phyloP scores from a whole-genome alignment of 2,888 invertebrate genomes.

The Hydroisotoma schaefferi region DNA sequence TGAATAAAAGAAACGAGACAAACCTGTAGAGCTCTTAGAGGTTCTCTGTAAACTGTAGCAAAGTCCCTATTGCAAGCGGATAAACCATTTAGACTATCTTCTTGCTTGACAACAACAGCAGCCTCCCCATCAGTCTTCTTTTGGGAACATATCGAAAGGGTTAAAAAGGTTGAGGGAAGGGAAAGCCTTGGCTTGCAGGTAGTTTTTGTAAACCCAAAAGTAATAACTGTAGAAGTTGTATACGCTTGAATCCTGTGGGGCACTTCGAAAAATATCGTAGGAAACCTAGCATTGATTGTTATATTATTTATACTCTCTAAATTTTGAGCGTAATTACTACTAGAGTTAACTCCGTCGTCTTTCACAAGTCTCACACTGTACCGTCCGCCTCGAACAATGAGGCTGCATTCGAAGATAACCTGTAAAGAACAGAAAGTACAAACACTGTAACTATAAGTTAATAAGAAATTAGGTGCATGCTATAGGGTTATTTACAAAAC shows the following conservation, averaged over 20 bases:
- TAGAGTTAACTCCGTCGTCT: neutral
- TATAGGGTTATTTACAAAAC: no score
- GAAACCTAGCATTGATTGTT: conserved; percentile 30
- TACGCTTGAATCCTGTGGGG: conserved; percentile 46
- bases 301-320: conserved; percentile 21
- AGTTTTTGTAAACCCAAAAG: conserved; percentile 42
- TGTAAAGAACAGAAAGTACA: conserved; percentile 13
- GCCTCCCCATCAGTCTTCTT: conserved; percentile 5
- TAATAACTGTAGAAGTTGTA: conserved; percentile 43
- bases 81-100: neutral
- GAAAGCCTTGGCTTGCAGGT: conserved; percentile 43
- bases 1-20: no score
- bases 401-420: conserved; percentile 64
- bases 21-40: conserved; percentile 44
- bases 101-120: conserved; percentile 18
- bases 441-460: no score
- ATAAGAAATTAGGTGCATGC: no score
- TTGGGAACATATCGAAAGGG: conserved; percentile 35
- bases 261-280: conserved; percentile 46
- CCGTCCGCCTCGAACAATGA: conserved; percentile 68
- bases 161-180: conserved; percentile 43
- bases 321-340: neutral
- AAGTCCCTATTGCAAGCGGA: conserved; percentile 33
- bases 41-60: conserved; percentile 37
- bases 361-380: conserved; percentile 58